Evolutionary conservation across 2,888 invertebrate genomes (phyloP).

Genomic region (Exephanes ischioxanthus): DNA sequence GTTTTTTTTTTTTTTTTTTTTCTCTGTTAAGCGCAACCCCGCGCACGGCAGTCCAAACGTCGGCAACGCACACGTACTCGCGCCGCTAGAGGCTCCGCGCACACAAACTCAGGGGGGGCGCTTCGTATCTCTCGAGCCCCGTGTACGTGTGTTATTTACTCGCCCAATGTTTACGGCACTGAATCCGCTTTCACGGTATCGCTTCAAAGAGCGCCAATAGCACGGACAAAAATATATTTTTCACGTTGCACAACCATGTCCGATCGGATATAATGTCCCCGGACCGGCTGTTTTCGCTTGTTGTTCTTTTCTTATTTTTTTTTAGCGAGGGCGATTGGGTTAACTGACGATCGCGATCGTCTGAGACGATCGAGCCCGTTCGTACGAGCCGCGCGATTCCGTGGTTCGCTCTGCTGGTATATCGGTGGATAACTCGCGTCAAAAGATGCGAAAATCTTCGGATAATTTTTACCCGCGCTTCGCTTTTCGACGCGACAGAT

Average conservation of each 20-base stretch:
- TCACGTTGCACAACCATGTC: slow-evolving; percentile 73
- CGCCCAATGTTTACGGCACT: slow-evolving; percentile 79
- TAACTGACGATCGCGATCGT: background rate
- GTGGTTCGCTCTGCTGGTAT: background rate
- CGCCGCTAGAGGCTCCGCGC: slow-evolving; percentile 5
- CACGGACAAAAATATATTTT: slow-evolving; percentile 74
- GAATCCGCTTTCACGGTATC: slow-evolving; percentile 66
- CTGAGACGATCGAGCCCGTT: background rate
- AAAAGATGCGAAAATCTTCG: slow-evolving; percentile 66
- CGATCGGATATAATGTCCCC: slow-evolving; percentile 43
- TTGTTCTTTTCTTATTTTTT: slow-evolving; percentile 36
- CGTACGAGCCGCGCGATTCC: background rate
- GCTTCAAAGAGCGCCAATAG: slow-evolving; percentile 70
- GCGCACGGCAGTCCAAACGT: slow-evolving; percentile 65
- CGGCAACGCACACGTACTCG: slow-evolving; percentile 55
- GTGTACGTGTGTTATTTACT: slow-evolving; percentile 72
- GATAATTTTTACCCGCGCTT: slow-evolving; percentile 61
- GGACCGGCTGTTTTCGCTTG: slow-evolving; percentile 58
- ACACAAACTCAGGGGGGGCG: slow-evolving; percentile 29
- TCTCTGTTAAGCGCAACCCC: slow-evolving; percentile 68
- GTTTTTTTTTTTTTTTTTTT: slow-evolving; percentile 54
- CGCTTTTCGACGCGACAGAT: slow-evolving; percentile 54
- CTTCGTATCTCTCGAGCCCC: slow-evolving; percentile 32
- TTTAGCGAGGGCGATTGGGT: background rate
- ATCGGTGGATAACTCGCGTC: slow-evolving; percentile 62